These are phyloP conservation scores for Rhyacophila brunnea DNA, from an alignment of 1,140 invertebrate genomes.

Conservation along the genomic window DNA sequence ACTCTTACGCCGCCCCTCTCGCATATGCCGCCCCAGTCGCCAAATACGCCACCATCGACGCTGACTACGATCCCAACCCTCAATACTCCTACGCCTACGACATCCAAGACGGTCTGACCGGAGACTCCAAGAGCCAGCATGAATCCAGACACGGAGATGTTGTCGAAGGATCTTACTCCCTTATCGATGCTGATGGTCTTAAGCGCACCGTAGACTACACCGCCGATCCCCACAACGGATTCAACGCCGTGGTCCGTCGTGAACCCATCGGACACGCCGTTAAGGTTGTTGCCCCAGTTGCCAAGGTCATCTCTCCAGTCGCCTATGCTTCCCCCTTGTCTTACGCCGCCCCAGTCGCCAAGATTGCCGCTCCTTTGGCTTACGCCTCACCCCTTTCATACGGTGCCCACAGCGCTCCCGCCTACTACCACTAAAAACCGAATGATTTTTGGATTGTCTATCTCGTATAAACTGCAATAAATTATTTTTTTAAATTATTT, in stretches of 20 bases:
- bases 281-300: slow-evolving; percentile 27
- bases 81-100: slow-evolving; percentile 59
- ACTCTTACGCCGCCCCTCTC: slow-evolving; percentile 21
- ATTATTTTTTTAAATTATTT: too few relatives aligned
- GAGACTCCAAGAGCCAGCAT: slow-evolving; percentile 58
- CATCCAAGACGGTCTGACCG: slow-evolving; percentile 59
- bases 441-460: too few relatives aligned
- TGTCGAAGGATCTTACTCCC: slow-evolving; percentile 38
- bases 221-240: slow-evolving; percentile 46
- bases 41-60: slow-evolving; percentile 37
- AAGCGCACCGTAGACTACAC: slow-evolving; percentile 46
- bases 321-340: slow-evolving; percentile 28
- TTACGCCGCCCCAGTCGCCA: slow-evolving; percentile 24
- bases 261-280: slow-evolving; percentile 31
- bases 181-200: slow-evolving; percentile 45
- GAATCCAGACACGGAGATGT: slow-evolving; percentile 40
- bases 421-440: slow-evolving; percentile 8
- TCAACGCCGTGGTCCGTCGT: slow-evolving; percentile 46
- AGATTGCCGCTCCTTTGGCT: slow-evolving; percentile 10
- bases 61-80: slow-evolving; percentile 56
- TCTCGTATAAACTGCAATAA: too few relatives aligned
- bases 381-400: neutral
- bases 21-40: slow-evolving; percentile 24
- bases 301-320: slow-evolving; percentile 18
- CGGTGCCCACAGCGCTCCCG: slow-evolving; percentile 37